Evolutionary conservation across 2,113 vertebrate species (phyloP).

Genomic region (Hippocampus guttulatus): DNA sequence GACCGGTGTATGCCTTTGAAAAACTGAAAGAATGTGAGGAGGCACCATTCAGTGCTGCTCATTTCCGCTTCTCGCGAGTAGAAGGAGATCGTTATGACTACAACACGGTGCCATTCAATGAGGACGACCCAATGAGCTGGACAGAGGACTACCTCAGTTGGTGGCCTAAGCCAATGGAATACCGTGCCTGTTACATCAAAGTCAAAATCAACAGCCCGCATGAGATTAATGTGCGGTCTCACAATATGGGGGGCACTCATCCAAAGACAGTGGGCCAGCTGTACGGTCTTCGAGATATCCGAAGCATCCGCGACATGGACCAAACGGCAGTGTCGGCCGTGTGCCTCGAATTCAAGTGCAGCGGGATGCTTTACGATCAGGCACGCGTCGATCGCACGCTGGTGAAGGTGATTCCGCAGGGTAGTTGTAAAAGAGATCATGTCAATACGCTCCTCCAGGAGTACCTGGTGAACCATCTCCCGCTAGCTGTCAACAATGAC

Average conservation of each 20-base stretch:
- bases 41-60: constrained; percentile 81
- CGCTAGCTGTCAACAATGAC: constrained; percentile 91
- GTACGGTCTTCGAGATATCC: constrained; percentile 90
- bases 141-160: constrained; percentile 92
- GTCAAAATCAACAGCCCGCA: constrained; percentile 83
- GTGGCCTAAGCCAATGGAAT: constrained; percentile 98
- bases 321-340: constrained; percentile 78
- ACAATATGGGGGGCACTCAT: constrained; percentile 94
- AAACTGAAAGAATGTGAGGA: constrained; percentile 87
- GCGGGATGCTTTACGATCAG: constrained; percentile 94
- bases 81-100: constrained; percentile 91
- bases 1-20: constrained; percentile 89
- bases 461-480: constrained; percentile 93
- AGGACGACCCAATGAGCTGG: constrained; percentile 96
- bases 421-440: constrained; percentile 81
- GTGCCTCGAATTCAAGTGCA: constrained; percentile 97
- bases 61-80: constrained; percentile 93
- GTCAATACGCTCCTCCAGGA: constrained; percentile 92
- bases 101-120: constrained; percentile 92
- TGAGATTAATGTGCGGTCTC: constrained; percentile 90
- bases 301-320: constrained; percentile 81
- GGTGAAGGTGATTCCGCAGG: constrained; percentile 90
- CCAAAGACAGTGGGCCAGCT: constrained; percentile 85
- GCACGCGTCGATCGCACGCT: constrained; percentile 90
- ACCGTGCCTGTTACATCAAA: constrained; percentile 94